Evolutionary conservation across 2,888 invertebrate genomes (phyloP).

Genomic region (Chaetoderma sp.): DNA sequence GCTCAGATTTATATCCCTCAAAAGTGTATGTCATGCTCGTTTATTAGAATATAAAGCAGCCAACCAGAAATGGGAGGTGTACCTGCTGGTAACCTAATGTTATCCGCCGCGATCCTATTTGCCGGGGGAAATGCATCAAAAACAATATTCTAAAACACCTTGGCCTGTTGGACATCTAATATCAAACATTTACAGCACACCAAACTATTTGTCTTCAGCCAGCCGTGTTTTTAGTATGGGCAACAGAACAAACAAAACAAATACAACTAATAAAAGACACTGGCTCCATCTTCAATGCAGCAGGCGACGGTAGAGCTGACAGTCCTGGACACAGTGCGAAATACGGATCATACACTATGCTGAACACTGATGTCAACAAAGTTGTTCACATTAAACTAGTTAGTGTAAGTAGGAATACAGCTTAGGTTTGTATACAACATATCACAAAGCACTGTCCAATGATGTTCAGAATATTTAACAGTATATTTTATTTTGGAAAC

Average conservation of each 20-base stretch:
- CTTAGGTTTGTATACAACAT: too few species aligned
- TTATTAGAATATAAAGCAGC: too few species aligned
- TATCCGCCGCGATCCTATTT: background rate
- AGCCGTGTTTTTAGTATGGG: background rate
- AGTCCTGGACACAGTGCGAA: slow-evolving; percentile 7
- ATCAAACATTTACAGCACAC: background rate
- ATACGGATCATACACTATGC: background rate
- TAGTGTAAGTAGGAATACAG: background rate
- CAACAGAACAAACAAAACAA: background rate
- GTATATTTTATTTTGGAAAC: too few species aligned
- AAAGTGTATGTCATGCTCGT: too few species aligned
- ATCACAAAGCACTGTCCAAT: too few species aligned
- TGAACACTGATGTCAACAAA: background rate
- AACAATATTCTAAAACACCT: background rate
- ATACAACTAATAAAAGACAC: background rate
- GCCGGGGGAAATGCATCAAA: background rate
- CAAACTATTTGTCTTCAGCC: background rate
- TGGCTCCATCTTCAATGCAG: background rate
- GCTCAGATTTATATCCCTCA: too few species aligned
- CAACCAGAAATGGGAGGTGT: background rate
- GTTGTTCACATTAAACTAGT: slow-evolving; percentile 1
- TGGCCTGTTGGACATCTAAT: background rate
- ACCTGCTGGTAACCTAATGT: background rate
- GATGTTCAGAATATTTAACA: too few species aligned
- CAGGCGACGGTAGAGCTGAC: background rate